A percentile compares a stretch with the other conserved stretches of the same genome.
Conservation (phyloP, 2,888 invertebrate genomes). For the Epinotia demarniana region DNA sequence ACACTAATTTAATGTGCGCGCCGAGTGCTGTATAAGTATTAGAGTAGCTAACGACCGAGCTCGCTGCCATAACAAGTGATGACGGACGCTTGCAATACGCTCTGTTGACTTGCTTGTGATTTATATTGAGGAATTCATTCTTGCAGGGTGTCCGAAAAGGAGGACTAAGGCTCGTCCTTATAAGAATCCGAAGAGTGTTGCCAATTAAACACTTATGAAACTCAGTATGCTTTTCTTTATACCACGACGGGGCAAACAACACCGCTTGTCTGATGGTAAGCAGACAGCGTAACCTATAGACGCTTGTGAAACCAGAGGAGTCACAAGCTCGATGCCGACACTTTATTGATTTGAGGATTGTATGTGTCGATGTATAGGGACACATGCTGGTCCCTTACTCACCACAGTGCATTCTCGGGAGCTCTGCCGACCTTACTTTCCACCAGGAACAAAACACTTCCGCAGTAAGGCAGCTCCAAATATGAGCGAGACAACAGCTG, state of each 20-base stretch:
- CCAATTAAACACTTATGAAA: conserved; percentile 31
- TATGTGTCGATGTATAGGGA: not conserved
- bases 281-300: not conserved
- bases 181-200: conserved; percentile 16
- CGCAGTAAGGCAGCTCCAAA: not conserved
- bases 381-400: not conserved
- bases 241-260: not conserved
- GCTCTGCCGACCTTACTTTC: no score
- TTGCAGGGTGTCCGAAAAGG: conserved; percentile 32
- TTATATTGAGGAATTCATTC: conserved; percentile 19
- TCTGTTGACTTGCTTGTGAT: conserved; percentile 16
- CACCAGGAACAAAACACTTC: not conserved
- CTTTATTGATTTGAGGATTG: not conserved
- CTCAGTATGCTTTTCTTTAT: not conserved
- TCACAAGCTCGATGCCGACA: no score
- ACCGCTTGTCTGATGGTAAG: not conserved
- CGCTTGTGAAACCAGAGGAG: not conserved
- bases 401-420: no score
- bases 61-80: conserved; percentile 47
- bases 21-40: conserved; percentile 55
- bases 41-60: conserved; percentile 47
- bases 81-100: conserved; percentile 22
- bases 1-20: conserved; percentile 48
- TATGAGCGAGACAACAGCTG: not conserved
- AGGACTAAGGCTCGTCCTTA: conserved; percentile 5